A percentile compares a stretch with the other conserved stretches of the same genome.
These are phyloP conservation scores for Chromobotia macracanthus DNA, from an alignment of 2,797 vertebrate genomes.

Conservation along the genomic window DNA sequence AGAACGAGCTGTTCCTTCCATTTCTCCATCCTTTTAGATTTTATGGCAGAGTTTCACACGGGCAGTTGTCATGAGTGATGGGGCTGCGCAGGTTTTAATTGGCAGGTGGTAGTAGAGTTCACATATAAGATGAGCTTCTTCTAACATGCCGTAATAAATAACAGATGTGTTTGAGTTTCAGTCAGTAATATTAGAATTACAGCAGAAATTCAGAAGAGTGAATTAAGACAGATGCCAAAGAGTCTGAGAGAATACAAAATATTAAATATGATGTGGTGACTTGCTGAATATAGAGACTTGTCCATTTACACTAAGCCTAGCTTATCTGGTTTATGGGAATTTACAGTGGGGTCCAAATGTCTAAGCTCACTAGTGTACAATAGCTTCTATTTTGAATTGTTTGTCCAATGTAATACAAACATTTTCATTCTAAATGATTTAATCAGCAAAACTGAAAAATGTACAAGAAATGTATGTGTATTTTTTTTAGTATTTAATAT, in stretches of 20 bases:
- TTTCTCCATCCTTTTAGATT: constrained; percentile 43
- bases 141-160: constrained; percentile 56
- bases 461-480: background rate
- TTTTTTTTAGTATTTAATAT: too few species aligned
- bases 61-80: constrained; percentile 51
- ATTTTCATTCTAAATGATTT: background rate
- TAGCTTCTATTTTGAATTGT: background rate
- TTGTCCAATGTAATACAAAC: background rate
- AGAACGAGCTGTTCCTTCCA: constrained; percentile 41
- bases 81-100: constrained; percentile 50
- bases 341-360: background rate
- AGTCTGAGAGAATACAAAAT: constrained; percentile 44
- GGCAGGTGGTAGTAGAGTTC: constrained; percentile 57
- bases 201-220: constrained; percentile 49
- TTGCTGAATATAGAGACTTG: constrained; percentile 12
- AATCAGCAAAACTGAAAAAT: background rate
- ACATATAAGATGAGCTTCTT: constrained; percentile 60
- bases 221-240: constrained; percentile 48
- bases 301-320: constrained; percentile 15
- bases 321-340: constrained; percentile 12
- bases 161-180: constrained; percentile 55
- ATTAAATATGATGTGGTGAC: constrained; percentile 29
- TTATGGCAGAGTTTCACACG: constrained; percentile 61
- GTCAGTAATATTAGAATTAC: constrained; percentile 58
- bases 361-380: background rate